Evolutionary conservation across 2,113 vertebrate species (phyloP), one percentile per base, ranked within the genome.

Genomic region (Piprites chloris): DNA sequence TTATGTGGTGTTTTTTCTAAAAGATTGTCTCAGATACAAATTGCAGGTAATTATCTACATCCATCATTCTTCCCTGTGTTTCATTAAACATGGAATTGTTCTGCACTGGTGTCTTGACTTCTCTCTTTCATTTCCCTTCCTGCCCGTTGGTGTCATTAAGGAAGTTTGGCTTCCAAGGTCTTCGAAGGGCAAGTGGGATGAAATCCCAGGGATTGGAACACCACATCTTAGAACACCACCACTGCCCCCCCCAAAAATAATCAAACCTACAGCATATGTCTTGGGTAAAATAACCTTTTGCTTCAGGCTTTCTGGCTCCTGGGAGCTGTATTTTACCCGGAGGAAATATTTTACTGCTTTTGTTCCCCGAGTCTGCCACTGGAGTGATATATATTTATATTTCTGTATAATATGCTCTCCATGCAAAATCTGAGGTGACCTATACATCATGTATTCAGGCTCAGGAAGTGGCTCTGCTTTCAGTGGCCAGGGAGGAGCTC

Each of bases 211-310:
- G 41, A 32, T 9, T 22, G n/a, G 61, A 84, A 66, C 37, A 85
- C 37, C 55, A 62, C 49, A 7, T 46, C 37, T 68, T 41, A n/a
- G 59, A 89, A 21, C 73, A 87, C 3, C 46, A 55, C 23, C 68
- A 33, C 72, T 49, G 19, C 6, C n/a, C 66, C 61, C 55, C 55
- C 42, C 12, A 26, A 11, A 82, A 93, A 90, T 80, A 97, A 88
- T 96, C 94, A 96, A 94, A 69, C 33, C 58, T 24, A 72, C 61
- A 92, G 76, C 66, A 62, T 90, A 80, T 84, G 79, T 95, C 94
- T 96, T 96, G 66, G 61, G 61, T 95, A 94, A 91, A 97, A 96
- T 95, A 96, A 96, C 93, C 95, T 94, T 96, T 93, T 93, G 75
- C 91, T 96, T 96, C 79, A 93, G 95, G 90, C 87, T 93, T 85